A percentile compares a stretch with the other conserved stretches of the same genome.
Evolutionary conservation across 2,888 invertebrate species (phyloP).

Genomic region (Dyspetes luteomarginatus): DNA sequence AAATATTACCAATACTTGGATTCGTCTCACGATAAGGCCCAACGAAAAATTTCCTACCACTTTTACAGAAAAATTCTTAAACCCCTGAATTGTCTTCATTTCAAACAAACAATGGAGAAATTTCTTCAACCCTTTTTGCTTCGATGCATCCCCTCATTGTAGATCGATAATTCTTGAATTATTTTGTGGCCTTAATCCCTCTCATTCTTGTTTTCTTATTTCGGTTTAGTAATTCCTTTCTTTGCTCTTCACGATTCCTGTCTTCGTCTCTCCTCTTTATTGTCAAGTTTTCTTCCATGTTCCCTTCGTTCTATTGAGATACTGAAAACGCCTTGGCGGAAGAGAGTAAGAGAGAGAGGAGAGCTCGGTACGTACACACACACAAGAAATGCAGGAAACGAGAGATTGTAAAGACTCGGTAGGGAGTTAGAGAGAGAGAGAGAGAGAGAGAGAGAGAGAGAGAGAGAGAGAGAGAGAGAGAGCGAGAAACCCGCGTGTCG

Average conservation of each 20-base stretch:
- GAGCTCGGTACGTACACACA: not conserved
- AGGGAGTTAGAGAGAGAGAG: conserved; percentile 38
- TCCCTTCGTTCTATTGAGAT: conserved; percentile 17
- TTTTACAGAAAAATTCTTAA: not conserved
- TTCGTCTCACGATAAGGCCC: too few species aligned
- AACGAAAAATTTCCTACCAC: too few species aligned
- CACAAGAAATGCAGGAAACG: conserved; percentile 53
- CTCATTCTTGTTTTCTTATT: conserved; percentile 2
- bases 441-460: conserved; percentile 52
- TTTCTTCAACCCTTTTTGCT: conserved; percentile 2
- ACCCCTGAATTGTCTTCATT: not conserved
- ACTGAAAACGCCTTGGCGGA: not conserved
- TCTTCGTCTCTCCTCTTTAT: conserved; percentile 9
- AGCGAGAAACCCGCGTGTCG: conserved; percentile 63
- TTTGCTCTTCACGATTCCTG: not conserved
- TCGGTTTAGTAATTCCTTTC: conserved; percentile 5
- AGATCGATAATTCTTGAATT: conserved; percentile 29
- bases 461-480: conserved; percentile 46
- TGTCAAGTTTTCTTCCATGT: not conserved
- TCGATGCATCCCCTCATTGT: conserved; percentile 4
- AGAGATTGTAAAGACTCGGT: conserved; percentile 53
- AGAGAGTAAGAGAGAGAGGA: not conserved
- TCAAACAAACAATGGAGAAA: not conserved
- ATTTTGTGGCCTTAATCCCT: not conserved
- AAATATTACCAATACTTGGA: too few species aligned